Conservation (phyloP, 92 coral and sea anemone genomes). For the Phenganax marumi region DNA sequence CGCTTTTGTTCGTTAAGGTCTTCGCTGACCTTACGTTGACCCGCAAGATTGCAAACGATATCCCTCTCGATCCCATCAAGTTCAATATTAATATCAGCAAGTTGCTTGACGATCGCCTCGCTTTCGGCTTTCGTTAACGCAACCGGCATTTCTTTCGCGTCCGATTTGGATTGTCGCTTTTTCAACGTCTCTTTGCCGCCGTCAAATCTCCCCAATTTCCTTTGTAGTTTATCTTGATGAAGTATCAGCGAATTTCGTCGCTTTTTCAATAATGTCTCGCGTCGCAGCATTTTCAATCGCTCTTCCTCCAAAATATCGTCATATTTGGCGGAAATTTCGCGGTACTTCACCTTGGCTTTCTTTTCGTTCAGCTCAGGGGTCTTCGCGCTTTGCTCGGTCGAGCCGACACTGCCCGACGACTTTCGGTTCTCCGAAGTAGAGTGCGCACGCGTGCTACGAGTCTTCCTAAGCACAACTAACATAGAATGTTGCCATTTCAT, state of each 20-base stretch:
- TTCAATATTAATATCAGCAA: conserved; percentile 67
- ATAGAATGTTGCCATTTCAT: conserved; percentile 84
- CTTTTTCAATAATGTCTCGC: conserved; percentile 80
- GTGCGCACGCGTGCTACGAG: conserved; percentile 53
- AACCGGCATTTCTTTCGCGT: conserved; percentile 40
- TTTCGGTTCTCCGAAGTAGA: conserved; percentile 55
- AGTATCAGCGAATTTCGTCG: conserved; percentile 83
- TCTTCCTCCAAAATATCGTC: conserved; percentile 86
- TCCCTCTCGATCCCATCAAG: conserved; percentile 44
- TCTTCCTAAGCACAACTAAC: conserved; percentile 70
- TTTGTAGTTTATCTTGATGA: conserved; percentile 78
- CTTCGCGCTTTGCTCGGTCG: conserved; percentile 36
- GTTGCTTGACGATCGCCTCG: conserved; percentile 63
- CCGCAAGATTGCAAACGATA: conserved; percentile 3
- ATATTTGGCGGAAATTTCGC: conserved; percentile 67
- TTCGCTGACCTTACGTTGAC: conserved; percentile 6
- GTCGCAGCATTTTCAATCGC: conserved; percentile 66
- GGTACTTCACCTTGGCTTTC: conserved; percentile 35
- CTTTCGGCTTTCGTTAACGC: conserved; percentile 16
- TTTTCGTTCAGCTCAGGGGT: conserved; percentile 42
- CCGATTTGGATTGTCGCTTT: conserved; percentile 75
- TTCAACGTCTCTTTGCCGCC: conserved; percentile 67
- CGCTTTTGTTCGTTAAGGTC: conserved; percentile 35
- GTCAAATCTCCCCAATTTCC: conserved; percentile 69
- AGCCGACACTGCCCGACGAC: conserved; percentile 11